Percentiles rank a stretch among this genome's conserved stretches.
These are phyloP conservation scores for Dinothrombium tinctorium DNA, from an alignment of 1,140 invertebrate species.

Conservation along the genomic window DNA sequence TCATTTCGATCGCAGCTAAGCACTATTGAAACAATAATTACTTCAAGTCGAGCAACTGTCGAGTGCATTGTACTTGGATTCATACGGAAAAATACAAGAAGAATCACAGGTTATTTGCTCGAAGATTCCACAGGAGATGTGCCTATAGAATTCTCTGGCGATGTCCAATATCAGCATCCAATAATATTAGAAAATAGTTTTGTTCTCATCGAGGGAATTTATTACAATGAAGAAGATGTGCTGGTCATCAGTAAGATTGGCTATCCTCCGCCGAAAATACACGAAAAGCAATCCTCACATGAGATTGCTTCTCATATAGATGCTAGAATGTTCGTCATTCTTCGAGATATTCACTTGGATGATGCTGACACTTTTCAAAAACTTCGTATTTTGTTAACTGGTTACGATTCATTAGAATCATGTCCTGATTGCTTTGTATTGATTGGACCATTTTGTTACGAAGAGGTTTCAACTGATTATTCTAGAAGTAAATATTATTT, in stretches of 20 bases:
- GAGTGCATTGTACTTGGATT: slow-evolving; percentile 10
- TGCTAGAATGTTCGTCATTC: slow-evolving; percentile 5
- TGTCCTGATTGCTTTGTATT: slow-evolving; percentile 8
- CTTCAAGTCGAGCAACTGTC: neutral
- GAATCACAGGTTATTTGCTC: slow-evolving; percentile 5
- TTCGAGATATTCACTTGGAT: slow-evolving; percentile 10
- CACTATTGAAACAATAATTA: slow-evolving; percentile 4
- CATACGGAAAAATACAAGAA: slow-evolving; percentile 1
- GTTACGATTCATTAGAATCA: slow-evolving; percentile 4
- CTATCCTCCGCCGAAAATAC: neutral
- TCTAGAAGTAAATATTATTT: slow-evolving; percentile 4
- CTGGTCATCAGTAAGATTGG: slow-evolving; percentile 7
- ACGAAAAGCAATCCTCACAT: neutral
- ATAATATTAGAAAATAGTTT: slow-evolving; percentile 4
- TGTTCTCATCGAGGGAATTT: slow-evolving; percentile 8
- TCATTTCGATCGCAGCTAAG: slow-evolving; percentile 5
- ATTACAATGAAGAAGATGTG: neutral
- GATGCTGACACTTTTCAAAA: slow-evolving; percentile 1
- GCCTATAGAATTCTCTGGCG: neutral
- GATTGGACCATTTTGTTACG: slow-evolving; percentile 6
- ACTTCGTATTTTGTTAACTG: slow-evolving; percentile 8
- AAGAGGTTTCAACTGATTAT: neutral
- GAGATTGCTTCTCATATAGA: neutral
- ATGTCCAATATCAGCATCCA: neutral
- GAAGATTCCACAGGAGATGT: slow-evolving; percentile 7